Evolutionary conservation across 23 tunicate species (phyloP).

Genomic region (Trididemnum miniatum): DNA sequence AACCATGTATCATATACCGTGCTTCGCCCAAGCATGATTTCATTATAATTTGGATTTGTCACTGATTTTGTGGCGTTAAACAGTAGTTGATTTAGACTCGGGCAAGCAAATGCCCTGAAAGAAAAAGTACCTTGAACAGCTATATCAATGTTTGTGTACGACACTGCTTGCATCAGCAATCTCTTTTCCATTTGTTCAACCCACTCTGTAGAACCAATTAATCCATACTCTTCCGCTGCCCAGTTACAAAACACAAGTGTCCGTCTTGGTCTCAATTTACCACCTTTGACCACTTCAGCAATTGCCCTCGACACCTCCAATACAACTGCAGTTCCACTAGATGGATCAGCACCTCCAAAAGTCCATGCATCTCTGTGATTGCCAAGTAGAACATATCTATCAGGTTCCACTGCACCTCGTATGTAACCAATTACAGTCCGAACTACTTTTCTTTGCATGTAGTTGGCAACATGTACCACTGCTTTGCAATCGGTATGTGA

Average conservation of each 20-base stretch:
- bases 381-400: slow-evolving; percentile 86
- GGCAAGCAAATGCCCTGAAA: slow-evolving; percentile 72
- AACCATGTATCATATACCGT: slow-evolving; percentile 93
- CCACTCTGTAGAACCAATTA: slow-evolving; percentile 96
- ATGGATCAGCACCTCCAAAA: slow-evolving; percentile 93
- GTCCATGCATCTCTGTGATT: slow-evolving; percentile 99
- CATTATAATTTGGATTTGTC: slow-evolving; percentile 64
- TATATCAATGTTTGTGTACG: slow-evolving; percentile 85
- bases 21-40: slow-evolving; percentile 41
- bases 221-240: slow-evolving; percentile 99
- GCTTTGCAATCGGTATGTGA: slow-evolving; percentile 34
- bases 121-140: slow-evolving; percentile 82
- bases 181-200: slow-evolving; percentile 90
- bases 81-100: slow-evolving; percentile 47
- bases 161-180: slow-evolving; percentile 65
- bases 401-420: slow-evolving; percentile 83
- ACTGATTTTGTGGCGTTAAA: slow-evolving; percentile 51
- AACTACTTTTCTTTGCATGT: slow-evolving; percentile 31
- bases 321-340: slow-evolving; percentile 90
- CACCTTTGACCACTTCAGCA: slow-evolving; percentile 37
- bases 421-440: slow-evolving; percentile 66
- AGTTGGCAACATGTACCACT: slow-evolving; percentile 71
- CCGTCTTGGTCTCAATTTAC: slow-evolving; percentile 91
- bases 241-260: slow-evolving; percentile 89
- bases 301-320: slow-evolving; percentile 80